These are phyloP conservation scores for Callimorpha dominula DNA, from an alignment of 2,888 invertebrate genomes.

Conservation along the genomic window DNA sequence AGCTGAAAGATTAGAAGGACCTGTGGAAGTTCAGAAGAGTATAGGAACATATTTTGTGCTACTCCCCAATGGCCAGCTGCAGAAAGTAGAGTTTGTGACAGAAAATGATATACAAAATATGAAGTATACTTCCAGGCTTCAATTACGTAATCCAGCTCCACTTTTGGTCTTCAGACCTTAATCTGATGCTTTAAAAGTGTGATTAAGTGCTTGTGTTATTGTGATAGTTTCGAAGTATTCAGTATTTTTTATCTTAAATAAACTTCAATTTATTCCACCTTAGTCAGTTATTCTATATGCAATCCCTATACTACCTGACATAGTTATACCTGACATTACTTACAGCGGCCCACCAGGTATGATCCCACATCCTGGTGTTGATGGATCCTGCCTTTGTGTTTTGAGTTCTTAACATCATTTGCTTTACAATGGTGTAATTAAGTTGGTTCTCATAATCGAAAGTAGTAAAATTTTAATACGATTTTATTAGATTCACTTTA, in stretches of 20 bases:
- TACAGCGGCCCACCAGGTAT: neutral
- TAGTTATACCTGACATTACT: neutral
- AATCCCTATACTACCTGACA: neutral
- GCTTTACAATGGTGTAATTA: too few relatives aligned
- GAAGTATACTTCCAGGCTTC: slow-evolving; percentile 87
- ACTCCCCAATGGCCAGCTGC: slow-evolving; percentile 88
- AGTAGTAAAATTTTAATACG: too few relatives aligned
- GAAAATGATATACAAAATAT: slow-evolving; percentile 84
- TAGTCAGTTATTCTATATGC: neutral
- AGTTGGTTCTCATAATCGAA: too few relatives aligned
- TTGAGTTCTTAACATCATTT: neutral
- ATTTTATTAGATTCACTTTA: too few relatives aligned
- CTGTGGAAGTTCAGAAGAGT: slow-evolving; percentile 81
- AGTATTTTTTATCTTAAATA: neutral
- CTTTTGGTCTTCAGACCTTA: slow-evolving; percentile 70
- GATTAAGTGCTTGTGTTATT: slow-evolving; percentile 30
- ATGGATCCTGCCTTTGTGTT: neutral
- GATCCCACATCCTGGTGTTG: neutral
- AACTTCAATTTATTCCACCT: neutral
- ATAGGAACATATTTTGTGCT: slow-evolving; percentile 88
- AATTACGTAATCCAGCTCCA: slow-evolving; percentile 78
- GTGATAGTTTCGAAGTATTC: neutral
- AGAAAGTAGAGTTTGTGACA: slow-evolving; percentile 87
- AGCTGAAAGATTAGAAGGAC: slow-evolving; percentile 71
- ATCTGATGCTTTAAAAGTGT: slow-evolving; percentile 29